Evolutionary conservation across 2,113 vertebrate genomes (phyloP), one percentile per base, ranked within the genome.

Genomic region (Callocephalon fimbriatum): DNA sequence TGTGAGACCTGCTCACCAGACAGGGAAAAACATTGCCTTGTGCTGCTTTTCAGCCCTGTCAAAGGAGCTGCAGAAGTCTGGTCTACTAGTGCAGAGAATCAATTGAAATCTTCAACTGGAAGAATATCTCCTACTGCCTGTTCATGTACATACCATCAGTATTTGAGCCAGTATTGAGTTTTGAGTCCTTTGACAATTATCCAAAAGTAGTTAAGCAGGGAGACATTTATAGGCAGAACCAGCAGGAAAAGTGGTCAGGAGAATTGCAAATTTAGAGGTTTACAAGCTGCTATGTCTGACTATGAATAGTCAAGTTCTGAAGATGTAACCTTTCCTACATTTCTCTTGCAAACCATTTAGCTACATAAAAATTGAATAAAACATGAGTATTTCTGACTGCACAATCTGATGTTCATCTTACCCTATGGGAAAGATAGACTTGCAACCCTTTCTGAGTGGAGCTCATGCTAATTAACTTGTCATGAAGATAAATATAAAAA

Each of bases 71-170:
- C 53, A 91, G 35, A 51, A 32, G 15, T 22, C 76, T 68, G 79
- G 2, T 31, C 51, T 67, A 8, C 14, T 42, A 4, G 38, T 37
- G 14, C 2, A 12, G 58, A 77, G 38, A 61, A 77, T 19, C 35
- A 72, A 47, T 22, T 35, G 22, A 32, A 38, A 0, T 32, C 7
- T 45, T 72, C 12, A 2, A 26, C 6, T 37, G 48, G 58, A 50
- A 48, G 6, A 38, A 7, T 22, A 17, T 15, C 17, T 78, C 16
- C 68, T 80, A 20, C 37, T 5, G 6, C 40, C 50, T 58, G 17
- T 5, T 51, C n/a, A 26, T n/a, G 25, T 42, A 2, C 0, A 0
- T 22, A 20, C 17, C 4, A 4, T n/a, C 25, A 16, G 18, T 7
- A 15, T 48, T 10, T 31, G 58, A 68, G 38, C 7, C 53, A 27